Percentiles rank a stretch among this genome's conserved stretches.
phyloP scores from a whole-genome alignment of 2,888 invertebrate species.

The Lacanobia oleracea region DNA sequence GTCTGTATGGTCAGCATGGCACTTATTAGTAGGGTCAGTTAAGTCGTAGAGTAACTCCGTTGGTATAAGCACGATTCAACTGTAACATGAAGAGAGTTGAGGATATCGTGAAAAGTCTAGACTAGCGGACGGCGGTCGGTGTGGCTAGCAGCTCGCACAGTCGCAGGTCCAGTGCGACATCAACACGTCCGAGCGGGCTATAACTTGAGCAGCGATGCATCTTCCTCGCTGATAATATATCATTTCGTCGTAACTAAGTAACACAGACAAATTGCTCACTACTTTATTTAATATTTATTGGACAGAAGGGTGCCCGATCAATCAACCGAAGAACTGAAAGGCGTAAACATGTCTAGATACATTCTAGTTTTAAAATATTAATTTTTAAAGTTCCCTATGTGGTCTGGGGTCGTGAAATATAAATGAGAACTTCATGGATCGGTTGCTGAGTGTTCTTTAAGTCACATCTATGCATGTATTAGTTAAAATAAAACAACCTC shows the following conservation, averaged over 20 bases:
- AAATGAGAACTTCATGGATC: slow-evolving; percentile 23
- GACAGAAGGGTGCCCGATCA: slow-evolving; percentile 83
- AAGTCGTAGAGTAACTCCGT: neutral
- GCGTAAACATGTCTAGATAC: slow-evolving; percentile 52
- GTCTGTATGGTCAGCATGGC: neutral
- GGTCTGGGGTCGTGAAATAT: slow-evolving; percentile 19
- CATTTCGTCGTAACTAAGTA: slow-evolving; percentile 85
- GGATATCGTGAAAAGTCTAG: slow-evolving; percentile 50
- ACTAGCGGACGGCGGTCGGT: slow-evolving; percentile 23
- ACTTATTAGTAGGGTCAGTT: slow-evolving; percentile 12
- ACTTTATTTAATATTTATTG: slow-evolving; percentile 88
- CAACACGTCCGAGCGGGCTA: slow-evolving; percentile 70
- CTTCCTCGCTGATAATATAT: slow-evolving; percentile 83
- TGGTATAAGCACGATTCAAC: neutral
- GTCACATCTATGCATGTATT: neutral
- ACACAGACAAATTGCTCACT: slow-evolving; percentile 85
- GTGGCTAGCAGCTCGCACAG: slow-evolving; percentile 5
- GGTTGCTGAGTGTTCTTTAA: slow-evolving; percentile 1
- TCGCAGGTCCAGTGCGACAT: slow-evolving; percentile 35
- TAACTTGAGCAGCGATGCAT: slow-evolving; percentile 75
- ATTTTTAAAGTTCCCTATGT: slow-evolving; percentile 17
- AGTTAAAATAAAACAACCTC: neutral
- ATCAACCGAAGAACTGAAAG: slow-evolving; percentile 73
- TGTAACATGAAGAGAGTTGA: slow-evolving; percentile 14
- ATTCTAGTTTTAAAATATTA: slow-evolving; percentile 54